These are phyloP conservation scores for Hypomesus transpacificus DNA, from an alignment of 2,113 vertebrate species.

Conservation along the genomic window DNA sequence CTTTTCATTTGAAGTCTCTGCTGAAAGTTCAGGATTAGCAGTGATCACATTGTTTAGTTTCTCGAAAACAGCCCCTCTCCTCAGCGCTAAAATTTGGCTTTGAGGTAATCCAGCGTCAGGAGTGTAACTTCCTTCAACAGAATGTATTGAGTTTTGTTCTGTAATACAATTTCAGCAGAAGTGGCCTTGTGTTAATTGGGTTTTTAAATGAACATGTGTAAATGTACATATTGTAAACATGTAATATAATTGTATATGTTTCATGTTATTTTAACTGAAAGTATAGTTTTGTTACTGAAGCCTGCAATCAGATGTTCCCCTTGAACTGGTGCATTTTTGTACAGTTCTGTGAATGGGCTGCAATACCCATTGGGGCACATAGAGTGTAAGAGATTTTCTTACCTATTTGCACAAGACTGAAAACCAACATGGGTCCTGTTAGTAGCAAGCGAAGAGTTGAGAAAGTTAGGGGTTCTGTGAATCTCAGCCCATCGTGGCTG, in stretches of 20 bases:
- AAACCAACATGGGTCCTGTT: slow-evolving; percentile 27
- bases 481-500: slow-evolving; percentile 18
- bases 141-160: slow-evolving; percentile 61
- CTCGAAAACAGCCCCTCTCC: background rate
- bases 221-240: slow-evolving; percentile 90
- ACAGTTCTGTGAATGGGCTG: slow-evolving; percentile 61
- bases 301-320: slow-evolving; percentile 82
- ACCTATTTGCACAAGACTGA: slow-evolving; percentile 81
- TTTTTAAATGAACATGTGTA: slow-evolving; percentile 76
- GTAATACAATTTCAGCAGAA: slow-evolving; percentile 44
- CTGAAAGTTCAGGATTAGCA: slow-evolving; percentile 82
- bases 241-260: slow-evolving; percentile 91
- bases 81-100: slow-evolving; percentile 10
- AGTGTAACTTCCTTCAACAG: slow-evolving; percentile 69
- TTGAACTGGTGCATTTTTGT: slow-evolving; percentile 68
- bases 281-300: slow-evolving; percentile 97
- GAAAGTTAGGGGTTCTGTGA: slow-evolving; percentile 31
- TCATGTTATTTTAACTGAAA: slow-evolving; percentile 85
- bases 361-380: slow-evolving; percentile 67
- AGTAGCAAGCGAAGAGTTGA: background rate
- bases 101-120: slow-evolving; percentile 6
- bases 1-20: slow-evolving; percentile 87
- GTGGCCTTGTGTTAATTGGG: slow-evolving; percentile 58
- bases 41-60: slow-evolving; percentile 25
- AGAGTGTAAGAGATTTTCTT: slow-evolving; percentile 63